Percentiles rank a stretch among this genome's conserved stretches.
Conservation (phyloP, 2,113 vertebrate species). For the Salvelinus alpinus region DNA sequence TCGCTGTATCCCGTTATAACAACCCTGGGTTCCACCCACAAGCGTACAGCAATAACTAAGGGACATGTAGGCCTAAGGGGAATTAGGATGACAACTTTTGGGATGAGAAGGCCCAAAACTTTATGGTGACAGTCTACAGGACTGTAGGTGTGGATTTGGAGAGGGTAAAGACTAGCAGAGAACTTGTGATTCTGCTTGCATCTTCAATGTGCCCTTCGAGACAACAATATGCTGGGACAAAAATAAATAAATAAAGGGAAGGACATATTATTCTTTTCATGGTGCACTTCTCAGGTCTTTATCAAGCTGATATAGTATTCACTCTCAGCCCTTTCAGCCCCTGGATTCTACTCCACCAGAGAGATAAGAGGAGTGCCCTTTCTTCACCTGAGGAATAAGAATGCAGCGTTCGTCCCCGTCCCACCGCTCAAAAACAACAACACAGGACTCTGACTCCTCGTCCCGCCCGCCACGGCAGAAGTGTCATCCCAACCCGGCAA, state of each 20-base stretch:
- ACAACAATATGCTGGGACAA: conserved; percentile 18
- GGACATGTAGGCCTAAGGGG: background rate
- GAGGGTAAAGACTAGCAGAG: background rate
- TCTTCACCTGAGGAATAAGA: conserved; percentile 58
- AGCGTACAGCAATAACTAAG: background rate
- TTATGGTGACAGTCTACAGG: background rate
- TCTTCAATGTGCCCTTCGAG: conserved; percentile 38
- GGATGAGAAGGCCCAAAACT: background rate
- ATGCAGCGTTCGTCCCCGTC: conserved; percentile 60
- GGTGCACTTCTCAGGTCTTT: conserved; percentile 53
- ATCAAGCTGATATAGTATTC: conserved; percentile 48
- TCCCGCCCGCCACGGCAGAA: conserved; percentile 49
- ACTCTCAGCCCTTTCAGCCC: conserved; percentile 40
- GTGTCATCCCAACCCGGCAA: conserved; percentile 69
- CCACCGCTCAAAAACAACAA: conserved; percentile 19
- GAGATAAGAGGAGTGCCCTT: conserved; percentile 66
- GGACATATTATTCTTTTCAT: conserved; percentile 58
- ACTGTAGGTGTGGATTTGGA: background rate
- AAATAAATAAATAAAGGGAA: conserved; percentile 48
- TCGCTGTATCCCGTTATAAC: too few relatives aligned
- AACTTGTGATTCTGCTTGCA: conserved; percentile 32
- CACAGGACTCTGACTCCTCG: conserved; percentile 39
- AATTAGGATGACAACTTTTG: background rate
- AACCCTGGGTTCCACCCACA: background rate
- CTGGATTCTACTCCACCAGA: conserved; percentile 47